Conservation (phyloP, 1,140 invertebrate species). For the Cardiocondyla obscurior region DNA sequence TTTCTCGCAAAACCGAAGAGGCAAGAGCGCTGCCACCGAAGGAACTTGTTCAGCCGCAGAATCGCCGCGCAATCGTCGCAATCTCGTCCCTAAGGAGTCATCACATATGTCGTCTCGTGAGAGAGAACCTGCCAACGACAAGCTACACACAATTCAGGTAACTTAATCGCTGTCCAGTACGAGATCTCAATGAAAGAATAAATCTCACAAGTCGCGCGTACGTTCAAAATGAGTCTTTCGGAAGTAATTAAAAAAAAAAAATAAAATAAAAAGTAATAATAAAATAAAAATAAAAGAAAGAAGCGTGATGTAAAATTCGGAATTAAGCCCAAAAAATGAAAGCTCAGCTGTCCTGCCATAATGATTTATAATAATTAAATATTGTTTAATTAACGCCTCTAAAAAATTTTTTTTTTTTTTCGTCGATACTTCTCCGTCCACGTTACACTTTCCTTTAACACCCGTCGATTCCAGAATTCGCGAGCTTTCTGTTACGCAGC, state of each 20-base stretch:
- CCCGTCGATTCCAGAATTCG: not conserved
- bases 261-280: too few relatives aligned
- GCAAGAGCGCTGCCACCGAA: not conserved
- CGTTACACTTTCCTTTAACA: not conserved
- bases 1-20: not conserved
- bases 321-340: not conserved
- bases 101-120: not conserved
- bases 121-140: constrained; percentile 12
- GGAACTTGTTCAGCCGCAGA: not conserved
- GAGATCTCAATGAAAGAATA: constrained; percentile 28
- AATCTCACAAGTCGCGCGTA: not conserved
- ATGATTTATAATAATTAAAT: not conserved
- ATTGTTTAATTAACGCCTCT: too few relatives aligned
- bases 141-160: not conserved
- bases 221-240: too few relatives aligned
- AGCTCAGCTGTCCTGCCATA: not conserved
- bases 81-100: not conserved
- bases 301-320: not conserved
- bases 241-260: too few relatives aligned
- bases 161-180: not conserved
- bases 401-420: too few relatives aligned
- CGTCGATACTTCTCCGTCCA: not conserved
- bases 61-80: not conserved
- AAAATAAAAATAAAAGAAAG: too few relatives aligned
- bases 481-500: constrained; percentile 15